Evolutionary conservation across 2,113 vertebrate genomes (phyloP).

Genomic region (Emydura subglobosa): DNA sequence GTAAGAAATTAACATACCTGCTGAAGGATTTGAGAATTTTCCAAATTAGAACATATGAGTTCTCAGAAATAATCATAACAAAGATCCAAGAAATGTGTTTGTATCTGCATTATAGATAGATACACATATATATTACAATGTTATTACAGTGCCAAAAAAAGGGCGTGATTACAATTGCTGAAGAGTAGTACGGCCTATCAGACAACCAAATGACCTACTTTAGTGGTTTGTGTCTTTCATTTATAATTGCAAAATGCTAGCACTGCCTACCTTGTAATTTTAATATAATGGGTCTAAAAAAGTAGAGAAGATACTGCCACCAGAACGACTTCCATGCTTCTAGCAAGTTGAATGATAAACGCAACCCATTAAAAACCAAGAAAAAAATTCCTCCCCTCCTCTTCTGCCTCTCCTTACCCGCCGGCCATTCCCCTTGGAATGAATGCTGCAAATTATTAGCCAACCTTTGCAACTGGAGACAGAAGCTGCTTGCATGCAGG

Average conservation of each 20-base stretch:
- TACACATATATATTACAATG: not conserved
- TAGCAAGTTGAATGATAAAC: conserved; percentile 35
- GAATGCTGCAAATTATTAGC: conserved; percentile 45
- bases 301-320: conserved; percentile 35
- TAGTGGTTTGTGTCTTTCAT: conserved; percentile 28
- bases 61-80: conserved; percentile 37
- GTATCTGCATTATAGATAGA: not conserved
- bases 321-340: not conserved
- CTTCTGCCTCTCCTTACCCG: not conserved
- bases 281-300: not conserved
- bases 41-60: not conserved
- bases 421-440: conserved; percentile 2
- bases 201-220: conserved; percentile 18
- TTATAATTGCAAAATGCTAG: conserved; percentile 33
- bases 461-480: conserved; percentile 46
- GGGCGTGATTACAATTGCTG: conserved; percentile 37
- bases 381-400: conserved; percentile 31
- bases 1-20: not conserved
- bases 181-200: not conserved
- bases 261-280: not conserved
- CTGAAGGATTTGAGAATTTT: not conserved
- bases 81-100: conserved; percentile 23
- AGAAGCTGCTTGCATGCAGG: conserved; percentile 29
- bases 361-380: conserved; percentile 52
- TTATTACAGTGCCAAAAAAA: conserved; percentile 17